Evolutionary conservation across 1,140 invertebrate species (phyloP).

Genomic region (Macrobrachium rosenbergii): DNA sequence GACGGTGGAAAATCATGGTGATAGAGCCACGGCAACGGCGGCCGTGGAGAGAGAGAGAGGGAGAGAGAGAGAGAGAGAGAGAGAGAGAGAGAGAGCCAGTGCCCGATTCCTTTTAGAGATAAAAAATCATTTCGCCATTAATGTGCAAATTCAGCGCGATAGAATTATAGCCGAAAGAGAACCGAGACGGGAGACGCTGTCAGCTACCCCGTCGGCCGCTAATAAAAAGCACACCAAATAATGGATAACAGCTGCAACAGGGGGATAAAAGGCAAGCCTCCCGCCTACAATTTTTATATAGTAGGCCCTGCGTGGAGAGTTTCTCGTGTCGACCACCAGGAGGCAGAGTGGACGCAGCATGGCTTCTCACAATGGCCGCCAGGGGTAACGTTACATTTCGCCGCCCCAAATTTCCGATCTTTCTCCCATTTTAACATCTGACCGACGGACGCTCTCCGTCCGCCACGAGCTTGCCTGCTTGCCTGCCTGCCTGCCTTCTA

Average conservation of each 20-base stretch:
- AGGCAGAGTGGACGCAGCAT: slow-evolving; percentile 54
- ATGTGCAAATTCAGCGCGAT: background rate
- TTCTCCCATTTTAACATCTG: slow-evolving; percentile 7
- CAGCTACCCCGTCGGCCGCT: slow-evolving; percentile 7
- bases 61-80: slow-evolving; percentile 18
- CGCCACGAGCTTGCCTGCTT: background rate
- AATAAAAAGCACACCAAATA: slow-evolving; percentile 50
- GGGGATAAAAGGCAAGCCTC: slow-evolving; percentile 37
- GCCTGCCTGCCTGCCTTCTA: background rate
- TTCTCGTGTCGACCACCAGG: slow-evolving; percentile 56
- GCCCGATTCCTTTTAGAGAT: background rate
- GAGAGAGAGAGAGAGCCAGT: slow-evolving; percentile 27
- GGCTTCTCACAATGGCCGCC: slow-evolving; percentile 49
- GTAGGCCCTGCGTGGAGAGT: slow-evolving; percentile 52
- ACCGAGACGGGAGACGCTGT: slow-evolving; percentile 15
- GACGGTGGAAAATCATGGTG: background rate
- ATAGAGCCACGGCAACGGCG: background rate
- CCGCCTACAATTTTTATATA: slow-evolving; percentile 43
- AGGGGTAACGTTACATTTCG: background rate
- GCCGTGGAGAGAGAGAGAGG: background rate
- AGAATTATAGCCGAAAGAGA: background rate
- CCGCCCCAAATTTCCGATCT: slow-evolving; percentile 34
- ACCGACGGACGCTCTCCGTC: background rate
- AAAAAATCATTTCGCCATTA: background rate
- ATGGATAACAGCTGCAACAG: slow-evolving; percentile 53